Conservation (phyloP, 2,113 vertebrate genomes). For the Grammomys surdaster region DNA sequence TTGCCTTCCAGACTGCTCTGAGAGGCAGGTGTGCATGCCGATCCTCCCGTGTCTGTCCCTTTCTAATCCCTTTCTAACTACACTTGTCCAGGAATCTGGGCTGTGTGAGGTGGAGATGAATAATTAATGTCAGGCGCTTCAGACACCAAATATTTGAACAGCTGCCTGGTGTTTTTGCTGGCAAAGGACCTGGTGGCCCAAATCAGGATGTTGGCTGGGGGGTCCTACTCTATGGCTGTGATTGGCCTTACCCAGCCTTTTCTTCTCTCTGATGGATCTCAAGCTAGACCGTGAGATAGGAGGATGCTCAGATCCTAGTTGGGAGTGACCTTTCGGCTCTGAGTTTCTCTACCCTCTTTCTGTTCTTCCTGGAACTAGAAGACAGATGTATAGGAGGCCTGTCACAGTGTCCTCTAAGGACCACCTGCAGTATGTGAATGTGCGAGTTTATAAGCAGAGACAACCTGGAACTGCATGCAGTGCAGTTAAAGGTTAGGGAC, state of each 20-base stretch:
- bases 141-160: conserved; percentile 92
- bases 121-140: conserved; percentile 90
- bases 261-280: conserved; percentile 27
- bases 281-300: background rate
- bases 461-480: background rate
- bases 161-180: conserved; percentile 89
- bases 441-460: conserved; percentile 46
- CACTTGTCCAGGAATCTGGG: conserved; percentile 89
- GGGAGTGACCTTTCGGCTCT: background rate
- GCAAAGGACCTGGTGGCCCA: conserved; percentile 85
- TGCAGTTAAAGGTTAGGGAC: background rate
- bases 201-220: conserved; percentile 83
- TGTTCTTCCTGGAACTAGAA: conserved; percentile 54
- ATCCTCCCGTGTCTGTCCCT: conserved; percentile 59
- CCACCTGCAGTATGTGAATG: background rate
- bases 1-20: conserved; percentile 61
- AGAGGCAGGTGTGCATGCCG: conserved; percentile 86
- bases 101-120: conserved; percentile 88
- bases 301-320: background rate
- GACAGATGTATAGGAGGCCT: background rate
- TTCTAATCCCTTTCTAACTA: conserved; percentile 88
- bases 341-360: conserved; percentile 26
- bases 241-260: conserved; percentile 45
- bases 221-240: conserved; percentile 66
- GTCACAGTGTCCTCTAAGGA: background rate